Base-by-base conservation (phyloP, 92 coral and sea anemone species). In the Zoanthus gigantus region DNA sequence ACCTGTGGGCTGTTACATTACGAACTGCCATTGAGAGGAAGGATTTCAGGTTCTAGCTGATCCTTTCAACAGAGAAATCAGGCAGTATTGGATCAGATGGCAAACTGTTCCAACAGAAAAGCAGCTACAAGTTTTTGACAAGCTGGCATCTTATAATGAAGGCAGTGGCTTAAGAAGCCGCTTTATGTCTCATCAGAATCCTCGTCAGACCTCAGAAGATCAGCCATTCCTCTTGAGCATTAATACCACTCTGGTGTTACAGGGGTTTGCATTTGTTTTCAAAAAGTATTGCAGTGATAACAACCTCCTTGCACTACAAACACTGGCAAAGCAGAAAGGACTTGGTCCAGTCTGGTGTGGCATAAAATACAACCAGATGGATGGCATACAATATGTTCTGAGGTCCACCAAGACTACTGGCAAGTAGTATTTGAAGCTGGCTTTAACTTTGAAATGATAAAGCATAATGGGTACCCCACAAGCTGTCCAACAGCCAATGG, bases 111-210 rank as follows among this genome's bases (percentile, higher is more conserved):
- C 68, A 53, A 53, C 68, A 28, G 29, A 56, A 0, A 31, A 77
- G 10, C 82, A 77, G 16, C 23, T 56, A 28, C 30, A 45, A 17
- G 32, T 75, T 23, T 6, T 75, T 75, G 79, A 77, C 82, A 77
- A 77, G 32, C 68, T 77, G 58, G 29, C 52, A 56, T 56, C 82
- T 9, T 60, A n/a, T 77, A 31, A 17, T 78, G 83, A 78, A 11
- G 71, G 83, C 71, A 78, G 72, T 78, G 83, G 83, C 71, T 60
- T 53, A 56, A 77, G 69, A 77, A 77, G 47, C 82, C 82, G 48
- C 68, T 54, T 77, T 0, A 34, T 74, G 82, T 77, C 82, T 54
- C 82, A 28, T 54, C 68, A 77, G 12, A 46, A 54, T 77, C 82
- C 82, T 56, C 68, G 82, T 46, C 82, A 76, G 46, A 18, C 81